Conservation (phyloP, 2,888 invertebrate species). For the Polydrusus tereticollis region DNA sequence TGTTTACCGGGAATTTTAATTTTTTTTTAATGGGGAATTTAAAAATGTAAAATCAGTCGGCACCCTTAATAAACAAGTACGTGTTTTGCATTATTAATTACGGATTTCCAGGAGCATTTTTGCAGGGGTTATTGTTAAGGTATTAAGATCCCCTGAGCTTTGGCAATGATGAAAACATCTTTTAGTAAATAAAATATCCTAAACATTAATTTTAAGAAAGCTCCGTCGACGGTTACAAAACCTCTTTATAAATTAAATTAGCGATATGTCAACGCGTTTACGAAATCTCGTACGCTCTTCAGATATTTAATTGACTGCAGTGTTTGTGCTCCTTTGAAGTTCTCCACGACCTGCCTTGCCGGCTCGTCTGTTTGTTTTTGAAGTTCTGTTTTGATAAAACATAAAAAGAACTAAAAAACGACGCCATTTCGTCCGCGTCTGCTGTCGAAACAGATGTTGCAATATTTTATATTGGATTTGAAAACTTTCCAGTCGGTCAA, state of each 20-base stretch:
- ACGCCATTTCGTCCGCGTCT: conserved; percentile 4
- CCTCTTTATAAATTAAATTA: conserved; percentile 23
- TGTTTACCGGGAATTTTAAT: too few species aligned
- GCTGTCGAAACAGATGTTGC: conserved; percentile 14
- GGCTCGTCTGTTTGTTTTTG: conserved; percentile 22
- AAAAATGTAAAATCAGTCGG: too few species aligned
- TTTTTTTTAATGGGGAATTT: too few species aligned
- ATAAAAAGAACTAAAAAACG: conserved; percentile 13
- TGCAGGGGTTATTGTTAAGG: too few species aligned
- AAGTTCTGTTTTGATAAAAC: conserved; percentile 34
- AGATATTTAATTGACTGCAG: conserved; percentile 38
- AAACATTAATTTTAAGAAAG: too few species aligned
- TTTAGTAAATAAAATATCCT: too few species aligned
- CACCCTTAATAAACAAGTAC: too few species aligned
- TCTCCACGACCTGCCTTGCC: conserved; percentile 21
- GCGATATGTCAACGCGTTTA: conserved; percentile 15
- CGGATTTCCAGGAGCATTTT: too few species aligned
- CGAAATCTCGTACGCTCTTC: conserved; percentile 24
- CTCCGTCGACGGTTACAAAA: too few species aligned
- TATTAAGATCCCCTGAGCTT: too few species aligned
- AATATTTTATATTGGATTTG: conserved; percentile 2
- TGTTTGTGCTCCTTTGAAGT: conserved; percentile 37
- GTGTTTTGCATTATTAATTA: too few species aligned
- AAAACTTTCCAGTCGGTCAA: not conserved
- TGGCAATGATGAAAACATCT: too few species aligned